A percentile compares a stretch with the other conserved stretches of the same genome.
Conservation (phyloP, 2,113 vertebrate species). For the Micronycteris hirsuta region DNA sequence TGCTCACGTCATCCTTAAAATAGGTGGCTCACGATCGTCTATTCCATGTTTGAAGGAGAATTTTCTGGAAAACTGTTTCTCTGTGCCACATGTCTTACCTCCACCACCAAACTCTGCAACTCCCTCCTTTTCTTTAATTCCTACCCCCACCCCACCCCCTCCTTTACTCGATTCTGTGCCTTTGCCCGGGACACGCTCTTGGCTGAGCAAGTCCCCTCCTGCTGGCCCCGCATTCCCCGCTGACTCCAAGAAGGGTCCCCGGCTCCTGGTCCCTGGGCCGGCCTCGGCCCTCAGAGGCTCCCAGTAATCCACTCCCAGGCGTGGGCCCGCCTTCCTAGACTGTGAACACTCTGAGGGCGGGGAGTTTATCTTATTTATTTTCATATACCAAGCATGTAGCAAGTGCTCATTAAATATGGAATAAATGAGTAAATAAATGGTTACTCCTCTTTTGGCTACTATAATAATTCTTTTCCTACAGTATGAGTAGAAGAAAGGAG, state of each 20-base stretch:
- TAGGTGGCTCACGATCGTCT: background rate
- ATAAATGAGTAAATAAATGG: background rate
- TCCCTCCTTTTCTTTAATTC: background rate
- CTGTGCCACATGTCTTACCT: background rate
- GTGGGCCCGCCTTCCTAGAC: background rate
- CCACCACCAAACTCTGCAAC: background rate
- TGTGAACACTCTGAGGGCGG: background rate
- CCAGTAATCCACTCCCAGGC: background rate
- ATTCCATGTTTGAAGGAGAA: background rate
- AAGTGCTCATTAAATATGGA: background rate
- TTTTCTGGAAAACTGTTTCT: background rate
- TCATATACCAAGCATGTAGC: background rate
- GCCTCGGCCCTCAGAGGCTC: background rate
- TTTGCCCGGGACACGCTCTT: background rate
- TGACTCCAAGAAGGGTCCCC: background rate
- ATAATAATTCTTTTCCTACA: background rate
- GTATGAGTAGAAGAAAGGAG: background rate
- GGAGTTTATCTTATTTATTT: background rate
- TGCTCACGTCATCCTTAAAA: background rate
- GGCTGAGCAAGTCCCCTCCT: background rate
- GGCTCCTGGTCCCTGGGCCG: too few species aligned
- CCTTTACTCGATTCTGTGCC: background rate
- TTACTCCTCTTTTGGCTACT: background rate
- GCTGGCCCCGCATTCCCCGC: rapidly evolving
- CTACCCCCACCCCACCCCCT: too few species aligned